Evolutionary conservation across 2,888 invertebrate genomes (phyloP).

Genomic region (Orgyia antiqua): DNA sequence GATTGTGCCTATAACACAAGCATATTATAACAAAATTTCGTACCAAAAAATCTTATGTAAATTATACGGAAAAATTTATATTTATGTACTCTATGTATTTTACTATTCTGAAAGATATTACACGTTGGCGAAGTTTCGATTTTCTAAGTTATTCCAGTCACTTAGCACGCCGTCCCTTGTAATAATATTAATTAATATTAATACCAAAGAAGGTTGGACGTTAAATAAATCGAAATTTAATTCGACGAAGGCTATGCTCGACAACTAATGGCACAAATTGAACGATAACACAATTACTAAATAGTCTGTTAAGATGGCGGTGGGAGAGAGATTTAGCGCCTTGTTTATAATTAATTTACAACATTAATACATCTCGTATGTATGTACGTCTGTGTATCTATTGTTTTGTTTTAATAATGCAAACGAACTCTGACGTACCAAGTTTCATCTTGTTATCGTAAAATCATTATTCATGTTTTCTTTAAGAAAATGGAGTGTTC

Average conservation of each 20-base stretch:
- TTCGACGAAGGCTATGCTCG: constrained; percentile 16
- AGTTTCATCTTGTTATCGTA: constrained; percentile 24
- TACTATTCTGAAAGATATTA: too few relatives aligned
- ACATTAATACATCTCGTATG: constrained; percentile 22
- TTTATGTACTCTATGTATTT: too few relatives aligned
- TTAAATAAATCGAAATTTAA: constrained; percentile 29
- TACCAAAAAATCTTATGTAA: too few relatives aligned
- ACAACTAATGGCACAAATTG: constrained; percentile 31
- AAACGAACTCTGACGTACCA: constrained; percentile 20
- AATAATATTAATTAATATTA: constrained; percentile 25
- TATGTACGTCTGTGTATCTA: constrained; percentile 24
- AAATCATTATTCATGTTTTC: constrained; percentile 17
- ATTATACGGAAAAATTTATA: too few relatives aligned
- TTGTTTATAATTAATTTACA: constrained; percentile 40
- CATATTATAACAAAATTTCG: too few relatives aligned
- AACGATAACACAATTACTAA: constrained; percentile 39
- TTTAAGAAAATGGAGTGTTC: constrained; percentile 9
- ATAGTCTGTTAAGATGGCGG: constrained; percentile 28
- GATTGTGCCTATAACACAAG: too few relatives aligned
- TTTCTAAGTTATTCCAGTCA: too few relatives aligned
- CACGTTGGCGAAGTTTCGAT: too few relatives aligned
- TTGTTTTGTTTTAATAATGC: constrained; percentile 39
- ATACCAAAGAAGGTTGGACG: constrained; percentile 24
- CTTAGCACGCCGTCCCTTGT: constrained; percentile 11
- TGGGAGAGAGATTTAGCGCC: constrained; percentile 21